Conservation (phyloP, 2,797 vertebrate genomes). For the Hylomyscus alleni region DNA sequence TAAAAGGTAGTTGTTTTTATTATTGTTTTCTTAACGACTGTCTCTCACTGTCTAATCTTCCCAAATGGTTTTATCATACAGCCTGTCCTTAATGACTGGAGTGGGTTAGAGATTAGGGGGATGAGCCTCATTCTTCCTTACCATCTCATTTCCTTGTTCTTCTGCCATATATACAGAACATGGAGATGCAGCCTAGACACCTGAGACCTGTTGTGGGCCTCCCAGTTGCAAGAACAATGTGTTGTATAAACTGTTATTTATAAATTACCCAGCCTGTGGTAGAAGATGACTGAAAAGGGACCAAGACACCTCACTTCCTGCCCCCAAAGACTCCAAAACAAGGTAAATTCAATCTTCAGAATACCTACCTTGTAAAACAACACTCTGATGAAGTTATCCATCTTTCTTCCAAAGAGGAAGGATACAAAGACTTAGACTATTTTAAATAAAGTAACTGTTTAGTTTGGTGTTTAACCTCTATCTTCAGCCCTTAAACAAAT, state of each 20-base stretch:
- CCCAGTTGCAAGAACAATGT: background rate
- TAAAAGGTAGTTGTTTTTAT: background rate
- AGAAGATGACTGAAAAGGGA: background rate
- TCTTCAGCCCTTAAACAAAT: background rate
- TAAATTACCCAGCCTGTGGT: background rate
- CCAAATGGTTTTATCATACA: background rate
- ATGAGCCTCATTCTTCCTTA: too few species aligned
- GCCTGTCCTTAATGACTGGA: background rate
- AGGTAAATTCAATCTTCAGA: background rate
- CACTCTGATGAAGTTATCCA: background rate
- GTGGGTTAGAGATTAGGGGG: too few species aligned
- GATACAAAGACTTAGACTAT: background rate
- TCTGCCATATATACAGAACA: background rate
- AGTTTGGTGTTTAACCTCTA: too few species aligned
- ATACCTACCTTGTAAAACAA: background rate
- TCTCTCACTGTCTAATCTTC: background rate
- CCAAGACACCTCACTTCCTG: background rate
- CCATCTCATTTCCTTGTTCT: background rate
- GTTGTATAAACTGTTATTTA: background rate
- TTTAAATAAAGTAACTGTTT: background rate
- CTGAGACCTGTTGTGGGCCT: background rate
- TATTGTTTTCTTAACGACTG: too few species aligned
- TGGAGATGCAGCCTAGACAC: background rate
- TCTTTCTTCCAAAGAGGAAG: background rate
- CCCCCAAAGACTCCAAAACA: background rate